Evolutionary conservation across 2,113 vertebrate species (phyloP).

Genomic region (Callocephalon fimbriatum): DNA sequence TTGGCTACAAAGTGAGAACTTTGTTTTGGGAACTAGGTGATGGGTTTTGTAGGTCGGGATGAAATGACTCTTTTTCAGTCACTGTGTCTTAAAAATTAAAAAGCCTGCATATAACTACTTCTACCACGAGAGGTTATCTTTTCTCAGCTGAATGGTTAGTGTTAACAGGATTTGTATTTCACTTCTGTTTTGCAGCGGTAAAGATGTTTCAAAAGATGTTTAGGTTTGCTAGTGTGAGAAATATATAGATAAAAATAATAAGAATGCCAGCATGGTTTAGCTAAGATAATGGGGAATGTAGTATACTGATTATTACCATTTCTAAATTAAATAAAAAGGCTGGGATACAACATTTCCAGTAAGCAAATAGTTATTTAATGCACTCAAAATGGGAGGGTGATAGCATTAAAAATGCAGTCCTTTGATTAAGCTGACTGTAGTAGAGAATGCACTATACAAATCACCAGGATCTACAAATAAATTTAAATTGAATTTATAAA

Average conservation of each 20-base stretch:
- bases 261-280: background rate
- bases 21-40: background rate
- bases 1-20: background rate
- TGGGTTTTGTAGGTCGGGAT: background rate
- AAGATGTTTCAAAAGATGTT: background rate
- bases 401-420: background rate
- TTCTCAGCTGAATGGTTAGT: background rate
- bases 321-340: background rate
- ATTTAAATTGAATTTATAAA: background rate
- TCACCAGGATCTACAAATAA: background rate
- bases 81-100: background rate
- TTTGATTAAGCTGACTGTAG: background rate
- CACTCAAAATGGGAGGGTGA: background rate
- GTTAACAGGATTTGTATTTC: background rate
- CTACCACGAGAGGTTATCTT: conserved; percentile 38
- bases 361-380: background rate
- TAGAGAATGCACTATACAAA: background rate
- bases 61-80: background rate
- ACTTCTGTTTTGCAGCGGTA: background rate
- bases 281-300: background rate
- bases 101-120: background rate
- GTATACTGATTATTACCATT: background rate
- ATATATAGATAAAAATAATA: background rate
- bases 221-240: background rate
- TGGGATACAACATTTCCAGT: background rate